Conservation (phyloP, 2,888 invertebrate genomes). For the Xestia rhomboidea region DNA sequence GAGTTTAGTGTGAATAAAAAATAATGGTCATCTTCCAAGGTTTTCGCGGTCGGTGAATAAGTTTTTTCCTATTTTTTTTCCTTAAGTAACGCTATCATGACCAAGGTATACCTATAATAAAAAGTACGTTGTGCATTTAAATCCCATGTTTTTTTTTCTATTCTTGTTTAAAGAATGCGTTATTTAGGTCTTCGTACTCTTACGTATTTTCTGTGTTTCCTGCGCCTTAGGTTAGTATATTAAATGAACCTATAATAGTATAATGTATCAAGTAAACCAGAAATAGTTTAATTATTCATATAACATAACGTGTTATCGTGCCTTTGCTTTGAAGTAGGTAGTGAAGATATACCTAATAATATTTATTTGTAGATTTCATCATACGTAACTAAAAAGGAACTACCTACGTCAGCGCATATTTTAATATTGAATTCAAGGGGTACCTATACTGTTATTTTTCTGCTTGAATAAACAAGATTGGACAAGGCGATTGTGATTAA, state of each 20-base stretch:
- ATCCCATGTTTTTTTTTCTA: neutral
- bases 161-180: neutral
- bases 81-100: slow-evolving; percentile 39
- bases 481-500: neutral
- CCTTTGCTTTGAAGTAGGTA: too few species aligned
- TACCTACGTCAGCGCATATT: neutral
- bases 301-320: neutral
- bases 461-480: neutral
- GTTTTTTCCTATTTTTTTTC: slow-evolving; percentile 41
- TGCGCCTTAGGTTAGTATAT: too few species aligned
- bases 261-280: neutral
- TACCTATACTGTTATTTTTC: neutral
- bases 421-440: neutral
- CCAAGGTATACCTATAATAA: slow-evolving; percentile 7
- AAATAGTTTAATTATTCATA: neutral
- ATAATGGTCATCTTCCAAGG: slow-evolving; percentile 57
- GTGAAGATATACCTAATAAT: neutral
- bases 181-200: too few species aligned
- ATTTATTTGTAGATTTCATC: neutral
- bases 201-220: too few species aligned
- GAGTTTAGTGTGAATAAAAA: slow-evolving; percentile 57
- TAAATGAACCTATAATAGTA: too few species aligned
- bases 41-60: slow-evolving; percentile 53
- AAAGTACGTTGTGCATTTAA: slow-evolving; percentile 1
- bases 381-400: neutral